Evolutionary conservation across 2,888 invertebrate species (phyloP), one percentile per base, ranked within the genome.

Genomic region (Pristionchus mayeri): DNA sequence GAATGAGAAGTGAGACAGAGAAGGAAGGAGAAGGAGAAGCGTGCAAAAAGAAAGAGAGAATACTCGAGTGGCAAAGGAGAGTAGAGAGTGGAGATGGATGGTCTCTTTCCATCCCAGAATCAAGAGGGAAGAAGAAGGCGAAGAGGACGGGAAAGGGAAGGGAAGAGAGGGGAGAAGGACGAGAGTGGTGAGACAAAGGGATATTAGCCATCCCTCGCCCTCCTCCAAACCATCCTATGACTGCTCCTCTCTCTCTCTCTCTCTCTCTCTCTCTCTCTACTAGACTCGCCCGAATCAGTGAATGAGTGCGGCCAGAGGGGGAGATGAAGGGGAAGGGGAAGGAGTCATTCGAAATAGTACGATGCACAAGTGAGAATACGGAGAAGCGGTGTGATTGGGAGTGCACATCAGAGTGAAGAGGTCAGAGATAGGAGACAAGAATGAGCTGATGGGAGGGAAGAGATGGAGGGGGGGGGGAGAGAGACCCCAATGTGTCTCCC

Each of bases 151-250:
- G 30, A 30, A 27, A 16, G 13, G 60, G 27, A 6, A 57, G 57
- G 60, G 30, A 30, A 30, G 30, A 16, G 60, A 57, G n/a, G 60
- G 30, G n/a, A n/a, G n/a, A n/a, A n/a, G n/a, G 60, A 30, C 60
- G 60, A 60, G 60, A 60, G 60, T 60, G n/a, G 60, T 60, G 60
- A 60, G 60, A 60, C 60, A 60, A 60, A 60, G 60, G 60, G 60
- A 60, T 60, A 60, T 60, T 60, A 60, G 60, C 60, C 60, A 18
- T 52, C 52, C 52, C 52, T 52, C 52, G 18, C n/a, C 6, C 52
- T 52, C 52, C n/a, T 52, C 52, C 52, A 52, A 52, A 52, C 52
- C 52, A 60, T 60, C 60, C 60, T 60, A 60, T 60, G 60, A 60
- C 60, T 60, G 60, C 60, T 60, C 57, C 21, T 16, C 16, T 21